A percentile compares a stretch with the other conserved stretches of the same genome.
These are phyloP conservation scores for Therioaphis trifolii DNA, from an alignment of 2,888 invertebrate species.

Conservation along the genomic window DNA sequence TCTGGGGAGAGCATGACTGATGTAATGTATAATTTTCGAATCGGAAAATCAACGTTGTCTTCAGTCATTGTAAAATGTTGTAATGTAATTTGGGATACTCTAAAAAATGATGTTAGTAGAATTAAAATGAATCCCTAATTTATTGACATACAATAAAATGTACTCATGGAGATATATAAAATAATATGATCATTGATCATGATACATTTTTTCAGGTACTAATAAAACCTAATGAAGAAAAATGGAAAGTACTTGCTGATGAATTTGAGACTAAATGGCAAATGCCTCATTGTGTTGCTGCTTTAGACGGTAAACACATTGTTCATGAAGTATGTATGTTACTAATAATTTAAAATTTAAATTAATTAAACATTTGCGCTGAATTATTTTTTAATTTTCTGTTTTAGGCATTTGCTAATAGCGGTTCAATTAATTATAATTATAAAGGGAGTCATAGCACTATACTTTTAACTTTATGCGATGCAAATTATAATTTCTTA, in stretches of 20 bases:
- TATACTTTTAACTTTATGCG: not conserved
- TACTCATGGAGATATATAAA: too few species aligned
- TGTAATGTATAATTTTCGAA: not conserved
- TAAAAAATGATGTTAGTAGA: not conserved
- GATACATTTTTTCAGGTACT: not conserved
- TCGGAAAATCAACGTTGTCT: not conserved
- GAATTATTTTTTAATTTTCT: too few species aligned
- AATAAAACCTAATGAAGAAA: not conserved
- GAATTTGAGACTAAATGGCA: too few species aligned
- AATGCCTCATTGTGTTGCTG: too few species aligned
- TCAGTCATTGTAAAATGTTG: not conserved
- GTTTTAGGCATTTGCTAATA: conserved; percentile 15
- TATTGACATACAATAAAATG: too few species aligned
- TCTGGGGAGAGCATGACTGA: not conserved
- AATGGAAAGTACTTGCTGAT: too few species aligned
- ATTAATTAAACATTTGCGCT: too few species aligned
- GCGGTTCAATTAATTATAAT: not conserved
- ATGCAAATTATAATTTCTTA: not conserved
- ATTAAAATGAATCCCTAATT: too few species aligned
- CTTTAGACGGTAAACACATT: too few species aligned
- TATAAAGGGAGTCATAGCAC: not conserved
- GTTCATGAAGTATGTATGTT: too few species aligned
- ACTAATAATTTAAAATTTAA: too few species aligned
- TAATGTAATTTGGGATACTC: not conserved
- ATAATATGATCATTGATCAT: not conserved